These are phyloP conservation scores for Cephus spinipes DNA, from an alignment of 2,888 invertebrate species.

Conservation along the genomic window DNA sequence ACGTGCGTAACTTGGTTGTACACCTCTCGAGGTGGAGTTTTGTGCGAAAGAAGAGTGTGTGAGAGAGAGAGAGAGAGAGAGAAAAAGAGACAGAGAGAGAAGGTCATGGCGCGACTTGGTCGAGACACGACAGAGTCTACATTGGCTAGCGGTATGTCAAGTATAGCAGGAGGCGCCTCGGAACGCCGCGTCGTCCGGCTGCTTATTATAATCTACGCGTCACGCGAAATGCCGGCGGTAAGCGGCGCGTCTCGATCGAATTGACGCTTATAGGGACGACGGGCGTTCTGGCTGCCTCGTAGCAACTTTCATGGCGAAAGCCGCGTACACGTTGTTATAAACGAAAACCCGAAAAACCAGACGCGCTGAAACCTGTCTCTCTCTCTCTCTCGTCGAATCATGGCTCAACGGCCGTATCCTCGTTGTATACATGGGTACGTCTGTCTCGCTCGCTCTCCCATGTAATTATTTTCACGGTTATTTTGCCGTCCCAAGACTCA, in stretches of 20 bases:
- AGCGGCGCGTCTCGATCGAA: neutral
- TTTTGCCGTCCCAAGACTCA: neutral
- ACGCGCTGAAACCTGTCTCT: neutral
- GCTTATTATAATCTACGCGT: neutral
- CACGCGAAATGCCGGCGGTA: neutral
- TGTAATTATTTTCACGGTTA: neutral
- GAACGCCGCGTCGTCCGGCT: neutral
- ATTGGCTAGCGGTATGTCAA: neutral
- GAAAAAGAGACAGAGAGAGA: slow-evolving; percentile 26
- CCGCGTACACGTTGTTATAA: neutral
- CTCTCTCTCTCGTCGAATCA: neutral
- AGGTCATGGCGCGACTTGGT: slow-evolving; percentile 19
- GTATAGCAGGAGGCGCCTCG: slow-evolving; percentile 3
- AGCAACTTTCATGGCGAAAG: neutral
- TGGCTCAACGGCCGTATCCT: neutral
- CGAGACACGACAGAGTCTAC: neutral
- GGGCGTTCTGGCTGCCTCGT: neutral
- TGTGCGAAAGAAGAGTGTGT: too few species aligned
- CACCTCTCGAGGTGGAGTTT: neutral
- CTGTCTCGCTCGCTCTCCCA: neutral
- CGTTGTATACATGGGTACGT: neutral
- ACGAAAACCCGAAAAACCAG: neutral
- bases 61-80: slow-evolving; percentile 24
- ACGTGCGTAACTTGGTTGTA: neutral
- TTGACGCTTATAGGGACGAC: neutral